Conservation (phyloP, 2,113 vertebrate species). For the Tragelaphus scriptus region DNA sequence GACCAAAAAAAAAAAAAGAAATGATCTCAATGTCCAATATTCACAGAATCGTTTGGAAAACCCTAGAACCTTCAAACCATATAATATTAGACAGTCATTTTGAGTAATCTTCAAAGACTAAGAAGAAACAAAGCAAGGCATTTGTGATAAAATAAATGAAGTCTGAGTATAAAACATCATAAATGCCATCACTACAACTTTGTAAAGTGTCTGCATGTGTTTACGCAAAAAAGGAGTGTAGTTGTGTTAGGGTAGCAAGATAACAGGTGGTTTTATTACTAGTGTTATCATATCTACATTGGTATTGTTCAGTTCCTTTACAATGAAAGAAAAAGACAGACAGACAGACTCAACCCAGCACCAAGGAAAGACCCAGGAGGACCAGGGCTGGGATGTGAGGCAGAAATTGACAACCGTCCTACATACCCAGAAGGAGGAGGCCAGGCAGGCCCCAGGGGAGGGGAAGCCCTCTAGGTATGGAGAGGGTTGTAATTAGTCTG, state of each 20-base stretch:
- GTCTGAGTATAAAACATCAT: neutral
- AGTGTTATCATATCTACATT: neutral
- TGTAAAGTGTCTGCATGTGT: neutral
- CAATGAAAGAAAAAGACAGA: neutral
- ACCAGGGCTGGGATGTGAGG: neutral
- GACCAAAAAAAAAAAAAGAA: neutral
- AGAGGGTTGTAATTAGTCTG: constrained; percentile 70
- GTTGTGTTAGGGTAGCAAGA: neutral
- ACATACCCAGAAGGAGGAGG: constrained; percentile 53
- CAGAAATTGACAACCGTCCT: constrained; percentile 47
- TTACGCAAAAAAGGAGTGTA: neutral
- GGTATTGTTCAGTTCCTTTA: neutral
- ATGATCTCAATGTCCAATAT: neutral
- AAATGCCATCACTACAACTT: neutral
- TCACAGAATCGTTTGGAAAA: constrained; percentile 36
- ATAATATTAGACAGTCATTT: neutral
- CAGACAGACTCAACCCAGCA: neutral
- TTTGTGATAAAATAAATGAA: constrained; percentile 1
- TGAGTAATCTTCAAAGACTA: neutral
- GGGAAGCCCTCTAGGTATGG: constrained; percentile 61
- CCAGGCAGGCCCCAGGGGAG: constrained; percentile 23
- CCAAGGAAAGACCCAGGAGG: constrained; percentile 8
- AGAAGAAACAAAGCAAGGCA: constrained; percentile 5
- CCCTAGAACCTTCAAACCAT: constrained; percentile 19
- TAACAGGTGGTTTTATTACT: neutral